Base-by-base conservation (phyloP, 30 jellyfish, hydroid and myxozoan species). In the Aurelia aurita complex sp. Pacific region DNA sequence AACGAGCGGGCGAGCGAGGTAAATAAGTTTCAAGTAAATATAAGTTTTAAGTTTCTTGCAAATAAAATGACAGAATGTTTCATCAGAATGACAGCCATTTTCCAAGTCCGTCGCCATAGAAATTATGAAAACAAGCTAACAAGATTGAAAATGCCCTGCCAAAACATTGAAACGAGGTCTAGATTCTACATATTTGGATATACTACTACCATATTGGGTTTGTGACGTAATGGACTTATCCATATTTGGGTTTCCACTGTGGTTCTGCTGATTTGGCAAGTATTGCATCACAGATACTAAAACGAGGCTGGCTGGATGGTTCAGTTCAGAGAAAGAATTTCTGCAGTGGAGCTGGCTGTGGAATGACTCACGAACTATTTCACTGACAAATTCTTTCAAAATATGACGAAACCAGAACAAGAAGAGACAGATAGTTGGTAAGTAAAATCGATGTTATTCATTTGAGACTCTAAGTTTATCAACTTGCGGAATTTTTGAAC, bases 341-440 rank as follows among this genome's bases (percentile, higher is more conserved):
- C 57, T 46, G 57, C 57, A 46, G 57, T 46, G 57, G 57, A 46
- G 57, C 57, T 46, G 63, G 2, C 14, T 43, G 62, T 10, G 29
- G 19, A 73, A 2, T 18, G 57, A 46, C 57, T 46, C 57, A 5
- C 0, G 57, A 46, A 9, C 14, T 4, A 9, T 46, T 46, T 46
- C 57, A 46, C 8, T 46, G 57, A 6, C 57, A 46, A 46, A 46
- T 46, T 46, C 15, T 79, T 79, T 52, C 89, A 38, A 18, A 79
- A 42, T 13, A 79, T 79, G 89, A 79, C 89, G 89, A 79, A 79
- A 79, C 89, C 89, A 3, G 89, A 79, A 5, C 71, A 79, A 51
- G 80, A 64, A 46, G 89, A 63, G 51, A 19, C 89, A 79, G 40
- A 64, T 29, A 66, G 51, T 38, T 65, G 89, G 89, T 79, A 36